A percentile compares a stretch with the other conserved stretches of the same genome.
These are phyloP conservation scores for Agrotis puta DNA, from an alignment of 2,888 invertebrate species.

Conservation along the genomic window DNA sequence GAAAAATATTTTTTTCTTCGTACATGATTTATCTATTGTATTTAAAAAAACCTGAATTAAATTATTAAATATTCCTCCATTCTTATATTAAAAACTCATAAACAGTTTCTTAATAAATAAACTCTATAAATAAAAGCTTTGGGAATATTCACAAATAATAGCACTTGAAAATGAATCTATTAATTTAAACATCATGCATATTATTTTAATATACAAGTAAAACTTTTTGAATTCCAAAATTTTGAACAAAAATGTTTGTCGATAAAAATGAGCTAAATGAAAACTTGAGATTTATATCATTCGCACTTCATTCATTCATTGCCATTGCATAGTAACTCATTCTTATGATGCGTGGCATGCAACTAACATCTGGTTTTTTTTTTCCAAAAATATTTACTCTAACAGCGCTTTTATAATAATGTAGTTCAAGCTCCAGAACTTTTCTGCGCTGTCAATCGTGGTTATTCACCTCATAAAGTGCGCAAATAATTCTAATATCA, in stretches of 20 bases:
- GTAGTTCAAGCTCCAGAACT: too few relatives aligned
- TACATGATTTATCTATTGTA: conserved; percentile 1
- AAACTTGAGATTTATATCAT: conserved; percentile 49
- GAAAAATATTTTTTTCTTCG: conserved; percentile 5
- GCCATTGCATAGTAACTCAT: conserved; percentile 16
- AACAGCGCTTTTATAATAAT: too few relatives aligned
- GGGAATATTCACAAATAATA: conserved; percentile 61
- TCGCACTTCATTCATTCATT: conserved; percentile 34
- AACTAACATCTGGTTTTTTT: too few relatives aligned
- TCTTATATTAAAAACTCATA: conserved; percentile 27
- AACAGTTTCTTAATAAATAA: conserved; percentile 56
- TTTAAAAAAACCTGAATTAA: conserved; percentile 22
- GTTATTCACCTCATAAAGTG: conserved; percentile 27
- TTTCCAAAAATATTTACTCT: too few relatives aligned
- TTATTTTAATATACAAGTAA: conserved; percentile 13
- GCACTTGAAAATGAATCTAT: conserved; percentile 48
- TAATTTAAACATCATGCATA: conserved; percentile 24
- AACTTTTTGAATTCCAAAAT: conserved; percentile 20
- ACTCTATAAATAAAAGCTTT: conserved; percentile 67
- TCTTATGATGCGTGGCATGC: too few relatives aligned
- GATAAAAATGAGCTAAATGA: not conserved
- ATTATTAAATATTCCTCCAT: conserved; percentile 29
- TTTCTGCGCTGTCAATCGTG: conserved; percentile 32
- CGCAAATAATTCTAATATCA: conserved; percentile 38
- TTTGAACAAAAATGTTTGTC: conserved; percentile 23